These are phyloP conservation scores for Bombus difficillimus DNA, from an alignment of 1,140 invertebrate species.

Conservation along the genomic window DNA sequence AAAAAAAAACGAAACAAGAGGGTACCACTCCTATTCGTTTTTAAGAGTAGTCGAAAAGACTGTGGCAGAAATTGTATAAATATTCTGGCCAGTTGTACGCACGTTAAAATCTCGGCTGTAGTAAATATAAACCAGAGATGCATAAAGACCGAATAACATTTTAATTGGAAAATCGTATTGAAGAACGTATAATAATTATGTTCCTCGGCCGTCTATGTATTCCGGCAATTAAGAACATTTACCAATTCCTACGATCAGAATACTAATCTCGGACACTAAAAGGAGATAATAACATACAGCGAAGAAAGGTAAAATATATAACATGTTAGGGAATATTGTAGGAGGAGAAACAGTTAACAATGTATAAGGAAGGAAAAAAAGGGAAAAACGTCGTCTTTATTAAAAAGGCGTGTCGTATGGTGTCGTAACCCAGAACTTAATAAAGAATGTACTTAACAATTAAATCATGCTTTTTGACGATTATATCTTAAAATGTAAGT, in stretches of 20 bases:
- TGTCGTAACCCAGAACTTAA: neutral
- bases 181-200: neutral
- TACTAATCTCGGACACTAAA: neutral
- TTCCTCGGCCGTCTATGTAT: neutral
- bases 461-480: neutral
- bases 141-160: neutral
- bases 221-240: neutral
- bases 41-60: neutral
- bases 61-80: neutral
- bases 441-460: neutral
- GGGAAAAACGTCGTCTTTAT: neutral
- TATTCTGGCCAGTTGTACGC: neutral
- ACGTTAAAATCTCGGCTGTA: neutral
- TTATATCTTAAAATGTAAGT: slow-evolving; percentile 2
- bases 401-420: neutral
- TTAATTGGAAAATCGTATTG: too few species aligned
- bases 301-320: neutral
- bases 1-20: too few species aligned
- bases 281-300: neutral
- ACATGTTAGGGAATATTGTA: neutral
- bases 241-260: neutral
- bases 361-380: neutral
- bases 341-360: neutral
- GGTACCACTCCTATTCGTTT: neutral
- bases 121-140: neutral